These are phyloP conservation scores for Pocillopora verrucosa DNA, from an alignment of 64 coral and sea anemone species.

Conservation along the genomic window DNA sequence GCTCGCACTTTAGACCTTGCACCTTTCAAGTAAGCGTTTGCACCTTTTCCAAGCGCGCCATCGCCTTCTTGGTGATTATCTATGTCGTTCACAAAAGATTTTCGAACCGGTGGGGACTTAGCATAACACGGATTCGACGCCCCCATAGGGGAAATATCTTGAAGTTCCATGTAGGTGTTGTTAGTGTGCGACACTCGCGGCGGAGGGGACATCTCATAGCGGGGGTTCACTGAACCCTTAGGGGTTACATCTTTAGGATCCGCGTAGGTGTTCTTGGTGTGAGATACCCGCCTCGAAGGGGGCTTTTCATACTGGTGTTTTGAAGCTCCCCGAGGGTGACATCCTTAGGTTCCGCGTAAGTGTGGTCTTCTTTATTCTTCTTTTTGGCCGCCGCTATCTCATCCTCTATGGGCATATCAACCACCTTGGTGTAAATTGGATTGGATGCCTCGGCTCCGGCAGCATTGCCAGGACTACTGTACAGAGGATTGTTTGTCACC, in stretches of 20 bases:
- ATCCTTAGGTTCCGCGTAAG: constrained; percentile 8
- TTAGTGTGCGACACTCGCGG: neutral
- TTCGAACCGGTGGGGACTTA: neutral
- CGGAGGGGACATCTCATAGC: neutral
- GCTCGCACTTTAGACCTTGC: neutral
- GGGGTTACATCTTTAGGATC: neutral
- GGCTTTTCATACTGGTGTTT: neutral
- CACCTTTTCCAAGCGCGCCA: neutral
- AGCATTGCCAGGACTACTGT: neutral
- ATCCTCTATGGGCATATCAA: neutral
- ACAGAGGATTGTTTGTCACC: constrained; percentile 16
- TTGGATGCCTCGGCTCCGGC: neutral
- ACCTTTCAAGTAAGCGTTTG: neutral
- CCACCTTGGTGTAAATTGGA: neutral
- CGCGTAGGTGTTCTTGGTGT: neutral
- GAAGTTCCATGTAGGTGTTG: neutral
- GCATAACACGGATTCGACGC: neutral
- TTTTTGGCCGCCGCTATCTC: neutral
- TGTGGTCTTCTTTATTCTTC: constrained; percentile 2
- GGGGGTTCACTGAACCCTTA: neutral
- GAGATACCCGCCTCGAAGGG: neutral
- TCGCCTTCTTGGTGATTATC: neutral
- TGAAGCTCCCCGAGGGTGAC: neutral
- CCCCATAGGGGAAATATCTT: neutral
- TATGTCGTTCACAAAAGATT: neutral